Percentiles rank a stretch among this genome's conserved stretches.
Conservation (phyloP, 2,797 vertebrate genomes). For the Cirrhinus mrigala region DNA sequence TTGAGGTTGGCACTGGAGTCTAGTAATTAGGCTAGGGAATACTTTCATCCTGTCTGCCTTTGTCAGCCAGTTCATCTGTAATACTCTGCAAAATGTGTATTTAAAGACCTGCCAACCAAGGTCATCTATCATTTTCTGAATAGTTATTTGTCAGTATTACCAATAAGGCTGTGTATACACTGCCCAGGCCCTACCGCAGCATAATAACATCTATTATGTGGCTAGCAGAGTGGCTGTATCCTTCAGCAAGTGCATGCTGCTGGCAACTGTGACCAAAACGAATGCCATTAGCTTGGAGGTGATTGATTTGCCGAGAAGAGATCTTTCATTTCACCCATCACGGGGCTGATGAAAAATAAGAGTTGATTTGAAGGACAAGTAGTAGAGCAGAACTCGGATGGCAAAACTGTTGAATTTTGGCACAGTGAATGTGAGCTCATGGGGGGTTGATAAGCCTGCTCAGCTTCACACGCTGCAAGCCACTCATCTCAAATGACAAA, state of each 20-base stretch:
- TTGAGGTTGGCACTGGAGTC: constrained; percentile 47
- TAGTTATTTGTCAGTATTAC: constrained; percentile 68
- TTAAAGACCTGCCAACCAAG: constrained; percentile 61
- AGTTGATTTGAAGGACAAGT: constrained; percentile 45
- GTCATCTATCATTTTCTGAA: constrained; percentile 64
- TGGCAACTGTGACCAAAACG: constrained; percentile 62
- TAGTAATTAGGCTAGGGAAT: constrained; percentile 60
- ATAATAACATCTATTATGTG: constrained; percentile 66
- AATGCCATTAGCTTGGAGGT: constrained; percentile 65
- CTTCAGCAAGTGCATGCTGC: constrained; percentile 65
- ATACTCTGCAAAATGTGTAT: constrained; percentile 64
- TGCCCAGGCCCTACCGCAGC: constrained; percentile 48
- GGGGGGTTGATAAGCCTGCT: constrained; percentile 11
- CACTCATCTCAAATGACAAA: constrained; percentile 13
- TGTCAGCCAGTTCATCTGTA: constrained; percentile 64
- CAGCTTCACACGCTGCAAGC: neutral
- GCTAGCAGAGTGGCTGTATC: constrained; percentile 60
- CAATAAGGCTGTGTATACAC: constrained; percentile 56
- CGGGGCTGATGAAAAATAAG: constrained; percentile 62
- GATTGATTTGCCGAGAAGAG: constrained; percentile 72
- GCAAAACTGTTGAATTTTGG: constrained; percentile 16
- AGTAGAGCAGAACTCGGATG: constrained; percentile 35
- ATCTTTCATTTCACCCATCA: constrained; percentile 69
- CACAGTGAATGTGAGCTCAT: constrained; percentile 6
- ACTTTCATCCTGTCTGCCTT: constrained; percentile 60